Evolutionary conservation across 1,140 invertebrate species (phyloP).

Genomic region (Pteromalus puparum): DNA sequence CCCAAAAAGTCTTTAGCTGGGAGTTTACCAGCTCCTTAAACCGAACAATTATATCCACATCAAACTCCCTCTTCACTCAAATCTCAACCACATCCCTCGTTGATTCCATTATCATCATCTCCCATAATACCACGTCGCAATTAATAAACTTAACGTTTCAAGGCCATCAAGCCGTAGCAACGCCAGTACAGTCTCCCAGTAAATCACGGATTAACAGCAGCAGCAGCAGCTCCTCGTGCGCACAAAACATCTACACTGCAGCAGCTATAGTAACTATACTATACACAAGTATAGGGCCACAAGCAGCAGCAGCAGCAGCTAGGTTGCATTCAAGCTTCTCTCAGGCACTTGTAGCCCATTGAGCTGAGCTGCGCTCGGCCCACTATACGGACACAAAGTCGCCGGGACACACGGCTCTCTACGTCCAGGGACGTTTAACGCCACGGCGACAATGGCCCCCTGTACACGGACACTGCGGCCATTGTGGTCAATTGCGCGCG

Average conservation of each 20-base stretch:
- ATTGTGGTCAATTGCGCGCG: conserved; percentile 8
- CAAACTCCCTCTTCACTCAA: too few relatives aligned
- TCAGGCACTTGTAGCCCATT: conserved; percentile 33
- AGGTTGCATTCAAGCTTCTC: conserved; percentile 12
- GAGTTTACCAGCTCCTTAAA: too few relatives aligned
- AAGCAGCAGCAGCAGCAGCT: not conserved
- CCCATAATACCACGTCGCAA: not conserved
- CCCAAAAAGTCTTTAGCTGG: too few relatives aligned
- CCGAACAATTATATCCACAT: too few relatives aligned
- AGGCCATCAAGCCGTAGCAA: not conserved
- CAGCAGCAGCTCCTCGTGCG: conserved; percentile 12
- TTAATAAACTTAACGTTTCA: conserved; percentile 35
- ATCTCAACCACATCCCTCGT: not conserved
- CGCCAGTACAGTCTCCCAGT: not conserved
- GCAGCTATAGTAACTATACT: not conserved
- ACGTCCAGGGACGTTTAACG: conserved; percentile 22
- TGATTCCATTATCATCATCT: conserved; percentile 8
- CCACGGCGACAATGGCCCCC: not conserved
- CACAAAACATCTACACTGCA: not conserved
- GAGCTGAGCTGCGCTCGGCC: not conserved
- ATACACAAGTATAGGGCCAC: not conserved
- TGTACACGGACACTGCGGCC: not conserved
- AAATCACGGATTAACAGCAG: conserved; percentile 37
- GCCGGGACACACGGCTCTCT: conserved; percentile 15
- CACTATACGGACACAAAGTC: not conserved